These are phyloP conservation scores for Montipora foliosa DNA, from an alignment of 64 coral and sea anemone genomes.

Conservation along the genomic window DNA sequence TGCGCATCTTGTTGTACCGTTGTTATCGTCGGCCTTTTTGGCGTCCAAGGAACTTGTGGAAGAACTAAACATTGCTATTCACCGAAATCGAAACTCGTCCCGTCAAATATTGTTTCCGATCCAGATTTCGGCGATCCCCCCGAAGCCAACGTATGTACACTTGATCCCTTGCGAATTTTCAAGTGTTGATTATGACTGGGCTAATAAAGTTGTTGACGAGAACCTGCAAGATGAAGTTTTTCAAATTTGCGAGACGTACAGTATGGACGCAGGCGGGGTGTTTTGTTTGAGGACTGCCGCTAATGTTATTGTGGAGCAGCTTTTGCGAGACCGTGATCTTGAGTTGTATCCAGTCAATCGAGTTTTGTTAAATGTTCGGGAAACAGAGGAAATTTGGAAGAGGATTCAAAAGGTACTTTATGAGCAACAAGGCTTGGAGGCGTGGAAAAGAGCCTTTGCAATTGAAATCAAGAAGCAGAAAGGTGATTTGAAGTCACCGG, in stretches of 20 bases:
- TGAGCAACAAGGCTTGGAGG: constrained; percentile 18
- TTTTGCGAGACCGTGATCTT: neutral
- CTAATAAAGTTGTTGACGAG: neutral
- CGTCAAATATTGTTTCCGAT: constrained; percentile 68
- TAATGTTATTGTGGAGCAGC: constrained; percentile 34
- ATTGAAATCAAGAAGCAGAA: neutral
- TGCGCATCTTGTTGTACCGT: constrained; percentile 65
- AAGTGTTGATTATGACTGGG: constrained; percentile 60
- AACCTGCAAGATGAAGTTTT: neutral
- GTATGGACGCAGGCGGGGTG: constrained; percentile 9
- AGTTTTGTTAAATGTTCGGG: constrained; percentile 76
- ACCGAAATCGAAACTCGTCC: constrained; percentile 61
- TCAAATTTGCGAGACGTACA: neutral
- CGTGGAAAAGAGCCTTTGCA: constrained; percentile 51
- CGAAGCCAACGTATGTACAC: constrained; percentile 71
- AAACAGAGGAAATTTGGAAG: constrained; percentile 48
- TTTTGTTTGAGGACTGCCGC: constrained; percentile 52
- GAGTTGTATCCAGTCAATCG: constrained; percentile 9
- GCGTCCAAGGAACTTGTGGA: constrained; percentile 74
- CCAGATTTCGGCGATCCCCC: constrained; percentile 37
- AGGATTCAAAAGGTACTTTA: constrained; percentile 20
- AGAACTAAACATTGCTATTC: constrained; percentile 86
- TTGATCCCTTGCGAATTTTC: constrained; percentile 79
- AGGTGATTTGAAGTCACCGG: neutral
- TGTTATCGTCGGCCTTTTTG: constrained; percentile 73